Evolutionary conservation across 2,888 invertebrate species (phyloP).

Genomic region (Microctonus hyperodae): DNA sequence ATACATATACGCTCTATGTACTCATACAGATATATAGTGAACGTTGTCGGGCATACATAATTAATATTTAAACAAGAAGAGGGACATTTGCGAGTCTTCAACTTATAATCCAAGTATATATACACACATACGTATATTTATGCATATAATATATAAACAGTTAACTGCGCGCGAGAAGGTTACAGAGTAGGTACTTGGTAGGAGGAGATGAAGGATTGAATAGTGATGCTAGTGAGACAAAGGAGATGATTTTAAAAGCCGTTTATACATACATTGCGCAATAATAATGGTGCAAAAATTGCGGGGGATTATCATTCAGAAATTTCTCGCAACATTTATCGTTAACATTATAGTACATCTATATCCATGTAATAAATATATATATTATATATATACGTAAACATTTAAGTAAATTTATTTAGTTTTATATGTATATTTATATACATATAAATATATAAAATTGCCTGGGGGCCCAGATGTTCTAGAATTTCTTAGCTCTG

Average conservation of each 20-base stretch:
- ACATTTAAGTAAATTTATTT: too few species aligned
- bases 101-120: not conserved
- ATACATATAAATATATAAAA: not conserved
- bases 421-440: too few species aligned
- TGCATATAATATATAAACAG: constrained; percentile 10
- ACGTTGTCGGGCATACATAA: constrained; percentile 58
- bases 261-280: constrained; percentile 7
- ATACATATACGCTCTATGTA: constrained; percentile 46
- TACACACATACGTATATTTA: not conserved
- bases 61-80: constrained; percentile 58
- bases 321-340: constrained; percentile 15
- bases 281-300: constrained; percentile 7
- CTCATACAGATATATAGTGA: constrained; percentile 43
- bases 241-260: constrained; percentile 4
- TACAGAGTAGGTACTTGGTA: constrained; percentile 19
- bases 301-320: constrained; percentile 8
- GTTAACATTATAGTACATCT: not conserved
- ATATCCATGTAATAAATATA: not conserved
- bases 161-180: constrained; percentile 15
- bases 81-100: constrained; percentile 25
- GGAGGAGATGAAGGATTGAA: constrained; percentile 21
- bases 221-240: constrained; percentile 16
- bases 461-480: constrained; percentile 12
- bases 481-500: constrained; percentile 13
- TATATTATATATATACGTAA: not conserved